Evolutionary conservation across 2,113 vertebrate species (phyloP).

Genomic region (Sturnira hondurensis): DNA sequence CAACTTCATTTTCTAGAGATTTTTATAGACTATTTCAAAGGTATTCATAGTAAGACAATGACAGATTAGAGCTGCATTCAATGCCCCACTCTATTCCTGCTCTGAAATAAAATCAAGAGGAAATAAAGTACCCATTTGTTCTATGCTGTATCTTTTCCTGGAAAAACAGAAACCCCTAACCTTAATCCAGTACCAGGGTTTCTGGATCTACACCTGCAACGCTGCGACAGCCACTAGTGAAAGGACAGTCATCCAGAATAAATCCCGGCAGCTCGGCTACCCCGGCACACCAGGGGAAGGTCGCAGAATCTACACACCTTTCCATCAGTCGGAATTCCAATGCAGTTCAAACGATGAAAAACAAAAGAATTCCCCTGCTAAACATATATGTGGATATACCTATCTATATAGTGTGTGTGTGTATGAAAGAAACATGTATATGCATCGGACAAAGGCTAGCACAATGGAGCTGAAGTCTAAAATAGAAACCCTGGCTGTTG

Average conservation of each 20-base stretch:
- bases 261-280: background rate
- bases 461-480: background rate
- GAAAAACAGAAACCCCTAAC: background rate
- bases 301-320: background rate
- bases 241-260: background rate
- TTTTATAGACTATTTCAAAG: background rate
- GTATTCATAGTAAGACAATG: background rate
- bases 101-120: background rate
- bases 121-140: background rate
- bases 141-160: background rate
- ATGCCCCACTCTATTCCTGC: background rate
- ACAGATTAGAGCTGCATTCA: background rate
- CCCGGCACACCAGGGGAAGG: background rate
- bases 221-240: background rate
- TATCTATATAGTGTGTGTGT: background rate
- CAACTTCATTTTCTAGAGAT: conserved; percentile 6
- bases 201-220: background rate
- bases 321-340: background rate
- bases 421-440: background rate
- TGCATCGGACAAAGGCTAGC: background rate
- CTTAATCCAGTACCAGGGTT: background rate
- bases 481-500: background rate
- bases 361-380: background rate
- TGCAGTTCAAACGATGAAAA: background rate
- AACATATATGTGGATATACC: too few relatives aligned